Evolutionary conservation across 2,113 vertebrate species (phyloP).

Genomic region (Seriola rivoliana): DNA sequence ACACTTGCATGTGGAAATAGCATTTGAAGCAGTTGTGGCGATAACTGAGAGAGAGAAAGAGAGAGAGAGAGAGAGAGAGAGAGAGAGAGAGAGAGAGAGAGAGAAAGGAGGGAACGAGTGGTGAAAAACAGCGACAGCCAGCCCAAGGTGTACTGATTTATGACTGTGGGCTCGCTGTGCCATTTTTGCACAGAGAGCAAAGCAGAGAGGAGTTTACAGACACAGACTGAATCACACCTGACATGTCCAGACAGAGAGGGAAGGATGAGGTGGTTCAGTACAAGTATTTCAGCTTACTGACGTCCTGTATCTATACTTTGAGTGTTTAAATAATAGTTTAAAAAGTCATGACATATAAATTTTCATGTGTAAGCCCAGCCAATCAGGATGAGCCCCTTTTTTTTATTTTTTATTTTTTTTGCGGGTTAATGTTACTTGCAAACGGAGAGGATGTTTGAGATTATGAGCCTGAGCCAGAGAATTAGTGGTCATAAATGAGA

Average conservation of each 20-base stretch:
- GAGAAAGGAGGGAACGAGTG: neutral
- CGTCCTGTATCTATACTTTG: conserved; percentile 17
- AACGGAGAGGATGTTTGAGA: neutral
- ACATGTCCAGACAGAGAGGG: conserved; percentile 73
- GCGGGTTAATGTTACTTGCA: neutral
- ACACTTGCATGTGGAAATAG: conserved; percentile 10
- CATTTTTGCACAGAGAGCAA: conserved; percentile 42
- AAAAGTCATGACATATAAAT: conserved; percentile 2
- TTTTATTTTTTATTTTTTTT: too few species aligned
- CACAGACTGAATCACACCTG: conserved; percentile 67
- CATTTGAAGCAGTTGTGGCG: conserved; percentile 25
- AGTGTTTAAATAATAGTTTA: conserved; percentile 21
- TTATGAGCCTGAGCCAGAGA: conserved; percentile 20
- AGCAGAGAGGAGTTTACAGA: conserved; percentile 62
- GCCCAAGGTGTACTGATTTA: conserved; percentile 72
- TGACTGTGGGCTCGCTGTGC: conserved; percentile 38
- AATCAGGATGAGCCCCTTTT: neutral
- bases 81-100: neutral
- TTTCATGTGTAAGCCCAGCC: neutral
- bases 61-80: conserved; percentile 28
- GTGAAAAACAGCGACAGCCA: conserved; percentile 49
- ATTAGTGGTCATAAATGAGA: conserved; percentile 37
- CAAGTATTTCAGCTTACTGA: conserved; percentile 47
- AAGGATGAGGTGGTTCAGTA: conserved; percentile 46
- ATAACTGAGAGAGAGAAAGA: conserved; percentile 42